Conservation (phyloP, 1,140 invertebrate genomes). For the Ooceraea biroi region DNA sequence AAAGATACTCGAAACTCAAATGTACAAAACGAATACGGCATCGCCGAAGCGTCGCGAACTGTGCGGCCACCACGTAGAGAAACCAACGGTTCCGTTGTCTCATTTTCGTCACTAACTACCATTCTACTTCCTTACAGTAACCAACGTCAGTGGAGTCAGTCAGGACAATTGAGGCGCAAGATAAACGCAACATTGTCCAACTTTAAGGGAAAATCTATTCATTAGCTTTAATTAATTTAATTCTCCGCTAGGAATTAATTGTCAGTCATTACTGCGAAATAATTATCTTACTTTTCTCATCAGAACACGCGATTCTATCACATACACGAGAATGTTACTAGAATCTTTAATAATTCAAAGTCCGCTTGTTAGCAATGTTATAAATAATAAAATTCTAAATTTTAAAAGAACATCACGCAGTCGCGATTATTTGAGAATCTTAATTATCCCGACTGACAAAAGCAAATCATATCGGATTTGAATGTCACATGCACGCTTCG, state of each 20-base stretch:
- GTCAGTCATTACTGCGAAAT: too few species aligned
- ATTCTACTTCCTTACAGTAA: slow-evolving; percentile 29
- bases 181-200: not conserved
- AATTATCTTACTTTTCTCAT: too few species aligned
- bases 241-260: too few species aligned
- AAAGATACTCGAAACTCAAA: slow-evolving; percentile 75
- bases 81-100: slow-evolving; percentile 3
- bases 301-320: too few species aligned
- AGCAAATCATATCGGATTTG: slow-evolving; percentile 2
- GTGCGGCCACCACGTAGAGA: slow-evolving; percentile 45
- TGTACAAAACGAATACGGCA: slow-evolving; percentile 74
- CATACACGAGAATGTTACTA: too few species aligned
- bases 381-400: not conserved
- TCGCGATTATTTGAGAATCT: not conserved
- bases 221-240: too few species aligned
- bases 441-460: slow-evolving; percentile 10
- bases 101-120: slow-evolving; percentile 3
- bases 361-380: not conserved
- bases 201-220: too few species aligned
- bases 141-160: not conserved
- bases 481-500: slow-evolving; percentile 3
- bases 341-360: too few species aligned
- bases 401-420: slow-evolving; percentile 12
- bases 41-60: slow-evolving; percentile 61
- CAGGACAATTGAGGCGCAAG: not conserved